Evolutionary conservation across 2,888 invertebrate species (phyloP), one percentile per base, ranked within the genome.

Genomic region (Scaptomyza flava): DNA sequence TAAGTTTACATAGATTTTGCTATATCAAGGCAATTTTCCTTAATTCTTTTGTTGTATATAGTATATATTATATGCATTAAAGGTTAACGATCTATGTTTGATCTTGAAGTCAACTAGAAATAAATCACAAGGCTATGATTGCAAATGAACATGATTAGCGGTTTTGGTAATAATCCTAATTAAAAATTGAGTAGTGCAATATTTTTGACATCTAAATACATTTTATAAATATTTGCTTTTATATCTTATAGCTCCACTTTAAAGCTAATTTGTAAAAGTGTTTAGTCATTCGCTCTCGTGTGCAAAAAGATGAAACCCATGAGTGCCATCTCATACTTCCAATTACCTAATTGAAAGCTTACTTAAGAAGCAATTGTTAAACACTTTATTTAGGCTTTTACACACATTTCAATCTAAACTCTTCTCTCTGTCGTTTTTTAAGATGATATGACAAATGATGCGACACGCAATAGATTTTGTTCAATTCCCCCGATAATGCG

Each of bases 401-500:
- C 11, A 51, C 51, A 27, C 36, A 23, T 9, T 14, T 11, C 23
- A 57, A 57, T 12, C 34, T 42, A 6, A 17, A n/a, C 17, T 8
- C 8, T 14, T n/a, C 9, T 9, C 50, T 34, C 8, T 9, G 8
- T 31, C 20, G 1, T 6, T 11, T 27, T 30, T 38, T 38, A 33
- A 31, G 38, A 20, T 41, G 27, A 63, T 31, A 12, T 58, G 75
- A 73, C 81, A 69, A 41, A 64, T 79, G 75, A 83, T 81, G 61
- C 43, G 73, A 73, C 79, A 57, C 52, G 64, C 66, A 69, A 74
- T 67, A 68, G 72, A 79, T 72, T 72, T 59, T 45, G 38, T 52
- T 64, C 48, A 71, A 77, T 79, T 82, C 83, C 81, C 82, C 31
- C 61, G 76, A 60, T 63, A 65, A 69, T 67, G 63, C 54, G 36